Conservation (phyloP, 2,888 invertebrate genomes). For the Thalpophila matura region DNA sequence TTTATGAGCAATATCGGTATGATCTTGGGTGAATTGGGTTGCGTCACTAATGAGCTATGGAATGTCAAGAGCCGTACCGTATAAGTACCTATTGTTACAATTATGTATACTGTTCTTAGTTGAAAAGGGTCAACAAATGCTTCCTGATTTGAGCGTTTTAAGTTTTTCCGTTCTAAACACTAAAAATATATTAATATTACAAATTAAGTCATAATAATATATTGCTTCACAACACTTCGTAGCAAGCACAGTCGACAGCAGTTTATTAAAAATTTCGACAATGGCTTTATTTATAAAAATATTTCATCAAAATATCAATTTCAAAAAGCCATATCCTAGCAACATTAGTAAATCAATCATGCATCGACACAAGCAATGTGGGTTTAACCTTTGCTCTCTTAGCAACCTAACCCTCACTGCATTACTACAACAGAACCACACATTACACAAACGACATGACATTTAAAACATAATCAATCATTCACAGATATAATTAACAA, state of each 20-base stretch:
- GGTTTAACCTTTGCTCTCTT: constrained; percentile 55
- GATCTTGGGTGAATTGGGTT: constrained; percentile 47
- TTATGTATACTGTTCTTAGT: constrained; percentile 30
- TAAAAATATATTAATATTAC: too few species aligned
- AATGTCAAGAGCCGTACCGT: constrained; percentile 40
- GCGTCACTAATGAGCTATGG: constrained; percentile 52
- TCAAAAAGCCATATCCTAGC: constrained; percentile 23
- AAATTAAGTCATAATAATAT: too few species aligned
- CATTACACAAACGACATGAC: constrained; percentile 54
- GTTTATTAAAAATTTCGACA: too few species aligned
- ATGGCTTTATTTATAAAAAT: too few species aligned
- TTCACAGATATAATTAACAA: constrained; percentile 27
- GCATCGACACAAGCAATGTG: constrained; percentile 44
- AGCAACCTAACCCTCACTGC: constrained; percentile 37
- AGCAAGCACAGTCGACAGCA: too few species aligned
- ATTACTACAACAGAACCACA: constrained; percentile 31
- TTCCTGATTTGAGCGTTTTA: background rate
- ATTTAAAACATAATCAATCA: constrained; percentile 60
- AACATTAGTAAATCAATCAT: constrained; percentile 51
- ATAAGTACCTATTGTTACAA: constrained; percentile 38
- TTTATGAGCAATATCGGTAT: constrained; percentile 57
- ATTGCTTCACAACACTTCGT: too few species aligned
- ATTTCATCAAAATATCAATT: constrained; percentile 40
- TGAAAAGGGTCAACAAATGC: constrained; percentile 1
- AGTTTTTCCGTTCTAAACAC: background rate